phyloP scores from a whole-genome alignment of 2,113 vertebrate genomes.

The Boleophthalmus pectinirostris region DNA sequence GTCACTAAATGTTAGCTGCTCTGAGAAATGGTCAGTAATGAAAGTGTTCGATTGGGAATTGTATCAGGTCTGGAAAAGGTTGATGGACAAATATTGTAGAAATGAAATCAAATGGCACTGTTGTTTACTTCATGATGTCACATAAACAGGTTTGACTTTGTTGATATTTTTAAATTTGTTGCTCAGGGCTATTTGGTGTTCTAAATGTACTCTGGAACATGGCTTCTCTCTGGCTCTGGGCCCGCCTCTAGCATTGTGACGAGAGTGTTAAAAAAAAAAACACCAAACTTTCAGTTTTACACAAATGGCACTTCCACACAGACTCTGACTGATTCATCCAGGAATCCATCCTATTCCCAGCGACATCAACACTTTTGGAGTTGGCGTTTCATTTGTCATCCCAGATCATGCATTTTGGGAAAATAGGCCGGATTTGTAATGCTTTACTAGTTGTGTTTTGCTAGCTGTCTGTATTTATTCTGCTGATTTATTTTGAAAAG shows the following conservation, averaged over 20 bases:
- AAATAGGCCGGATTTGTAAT: constrained; percentile 77
- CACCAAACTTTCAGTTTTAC: constrained; percentile 78
- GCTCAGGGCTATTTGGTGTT: constrained; percentile 51
- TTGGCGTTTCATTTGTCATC: constrained; percentile 83
- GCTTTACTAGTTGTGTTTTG: constrained; percentile 74
- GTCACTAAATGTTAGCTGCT: constrained; percentile 63
- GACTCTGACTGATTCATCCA: constrained; percentile 72
- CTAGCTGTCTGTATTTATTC: constrained; percentile 73
- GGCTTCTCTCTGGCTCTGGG: constrained; percentile 50
- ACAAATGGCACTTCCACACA: constrained; percentile 66
- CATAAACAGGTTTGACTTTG: constrained; percentile 41
- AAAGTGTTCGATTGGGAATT: constrained; percentile 57
- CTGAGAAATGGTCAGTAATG: constrained; percentile 47
- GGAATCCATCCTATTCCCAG: constrained; percentile 81
- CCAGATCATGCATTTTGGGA: constrained; percentile 65
- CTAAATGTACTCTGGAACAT: constrained; percentile 46
- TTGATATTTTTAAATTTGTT: constrained; percentile 32
- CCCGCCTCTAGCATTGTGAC: constrained; percentile 52
- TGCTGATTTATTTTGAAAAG: constrained; percentile 77
- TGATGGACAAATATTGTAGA: constrained; percentile 34
- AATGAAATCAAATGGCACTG: constrained; percentile 9
- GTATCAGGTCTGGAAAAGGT: constrained; percentile 57
- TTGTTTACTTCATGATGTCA: constrained; percentile 22
- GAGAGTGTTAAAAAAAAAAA: constrained; percentile 74
- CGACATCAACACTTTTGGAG: constrained; percentile 80